Percentiles rank a stretch among this genome's conserved stretches.
Conservation (phyloP, 2,113 vertebrate species). For the Periophthalmodon schlosseri region DNA sequence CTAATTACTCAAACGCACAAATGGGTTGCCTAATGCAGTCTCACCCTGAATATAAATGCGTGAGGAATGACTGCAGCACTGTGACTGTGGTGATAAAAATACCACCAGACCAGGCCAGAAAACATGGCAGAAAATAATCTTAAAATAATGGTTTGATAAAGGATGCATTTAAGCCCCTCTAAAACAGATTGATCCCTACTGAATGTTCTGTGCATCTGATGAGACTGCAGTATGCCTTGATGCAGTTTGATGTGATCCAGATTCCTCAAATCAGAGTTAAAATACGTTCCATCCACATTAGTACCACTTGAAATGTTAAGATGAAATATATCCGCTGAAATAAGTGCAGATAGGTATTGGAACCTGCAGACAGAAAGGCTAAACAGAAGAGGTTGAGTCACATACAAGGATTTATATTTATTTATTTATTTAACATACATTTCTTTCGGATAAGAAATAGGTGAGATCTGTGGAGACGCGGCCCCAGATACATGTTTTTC, state of each 20-base stretch:
- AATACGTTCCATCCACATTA: constrained; percentile 24
- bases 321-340: constrained; percentile 43
- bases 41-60: constrained; percentile 28
- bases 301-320: constrained; percentile 48
- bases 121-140: neutral
- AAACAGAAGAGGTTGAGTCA: too few relatives aligned
- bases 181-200: constrained; percentile 2
- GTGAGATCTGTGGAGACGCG: neutral
- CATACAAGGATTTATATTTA: too few relatives aligned
- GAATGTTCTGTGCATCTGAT: constrained; percentile 20
- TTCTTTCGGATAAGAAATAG: too few relatives aligned
- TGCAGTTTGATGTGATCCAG: constrained; percentile 1
- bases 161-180: constrained; percentile 3
- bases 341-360: constrained; percentile 41
- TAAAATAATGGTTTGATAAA: neutral
- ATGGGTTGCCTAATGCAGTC: constrained; percentile 34
- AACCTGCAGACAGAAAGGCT: constrained; percentile 32
- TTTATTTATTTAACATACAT: too few relatives aligned
- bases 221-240: constrained; percentile 12
- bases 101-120: constrained; percentile 6
- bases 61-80: constrained; percentile 29
- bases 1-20: constrained; percentile 37
- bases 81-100: constrained; percentile 16
- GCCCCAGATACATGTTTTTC: neutral
- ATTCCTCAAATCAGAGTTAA: constrained; percentile 12